phyloP scores from a whole-genome alignment of 2,113 vertebrate genomes.

The Zeus faber region DNA sequence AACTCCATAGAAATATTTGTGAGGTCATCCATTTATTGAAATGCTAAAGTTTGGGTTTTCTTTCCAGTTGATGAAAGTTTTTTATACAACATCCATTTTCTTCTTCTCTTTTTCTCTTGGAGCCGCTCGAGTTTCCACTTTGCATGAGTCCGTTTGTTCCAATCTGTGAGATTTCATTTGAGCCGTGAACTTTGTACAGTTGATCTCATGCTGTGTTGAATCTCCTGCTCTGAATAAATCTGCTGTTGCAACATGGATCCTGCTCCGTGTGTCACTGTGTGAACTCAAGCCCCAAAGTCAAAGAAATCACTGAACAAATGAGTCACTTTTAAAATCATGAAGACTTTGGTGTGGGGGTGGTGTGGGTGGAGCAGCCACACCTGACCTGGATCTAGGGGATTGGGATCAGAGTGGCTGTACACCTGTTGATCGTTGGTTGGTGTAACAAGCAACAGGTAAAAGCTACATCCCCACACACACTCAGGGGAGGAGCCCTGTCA shows the following conservation, averaged over 20 bases:
- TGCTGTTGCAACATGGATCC: slow-evolving; percentile 85
- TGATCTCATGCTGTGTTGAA: slow-evolving; percentile 99
- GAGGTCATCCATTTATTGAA: slow-evolving; percentile 87
- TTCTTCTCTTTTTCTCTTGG: slow-evolving; percentile 46
- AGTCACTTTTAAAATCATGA: too few species aligned
- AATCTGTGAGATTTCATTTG: slow-evolving; percentile 96
- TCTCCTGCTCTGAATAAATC: slow-evolving; percentile 98
- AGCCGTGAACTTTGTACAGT: slow-evolving; percentile 99
- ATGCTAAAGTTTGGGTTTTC: slow-evolving; percentile 90
- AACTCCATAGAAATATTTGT: slow-evolving; percentile 92
- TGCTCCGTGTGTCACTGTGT: too few species aligned
- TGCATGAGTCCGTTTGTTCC: slow-evolving; percentile 97
- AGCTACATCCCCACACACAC: too few species aligned
- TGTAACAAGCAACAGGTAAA: too few species aligned
- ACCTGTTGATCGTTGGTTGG: too few species aligned
- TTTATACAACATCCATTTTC: slow-evolving; percentile 51
- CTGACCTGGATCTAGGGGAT: too few species aligned
- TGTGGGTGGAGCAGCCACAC: too few species aligned
- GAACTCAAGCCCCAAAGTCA: too few species aligned
- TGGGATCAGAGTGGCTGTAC: too few species aligned
- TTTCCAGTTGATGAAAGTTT: slow-evolving; percentile 90
- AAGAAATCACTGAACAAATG: too few species aligned
- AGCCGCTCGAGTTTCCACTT: slow-evolving; percentile 94
- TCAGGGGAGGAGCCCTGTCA: too few species aligned
- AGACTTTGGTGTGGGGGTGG: too few species aligned